Base-by-base conservation (phyloP, 2,113 vertebrate genomes). In the Marcusenius ussheri region DNA sequence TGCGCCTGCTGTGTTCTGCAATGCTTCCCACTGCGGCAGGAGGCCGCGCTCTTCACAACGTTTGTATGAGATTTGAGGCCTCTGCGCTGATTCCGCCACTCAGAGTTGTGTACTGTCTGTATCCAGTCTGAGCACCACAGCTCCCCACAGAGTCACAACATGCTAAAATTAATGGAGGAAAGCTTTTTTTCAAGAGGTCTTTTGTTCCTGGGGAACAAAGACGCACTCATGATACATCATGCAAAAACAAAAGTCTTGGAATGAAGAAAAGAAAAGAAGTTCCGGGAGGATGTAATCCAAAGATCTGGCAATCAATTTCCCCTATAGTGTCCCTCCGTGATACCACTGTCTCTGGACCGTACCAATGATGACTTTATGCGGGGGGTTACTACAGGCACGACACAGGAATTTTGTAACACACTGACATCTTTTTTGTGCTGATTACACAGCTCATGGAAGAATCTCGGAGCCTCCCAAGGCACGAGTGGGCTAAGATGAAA, bases 211-310 rank as follows among this genome's bases (percentile, higher is more conserved):
- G 13, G 49, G 49, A 77, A 89, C 77, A 9, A 39, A 49, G 17
- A 83, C 35, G 13, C 77, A 4, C 70, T 89, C 70, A n/a, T 83
- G 88, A 39, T 89, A 42, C 88, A 80, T 10, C 8, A 49, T 3
- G 42, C 27, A 80, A 39, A 39, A 39, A 31, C 62, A 47, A 84
- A 47, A 19, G 35, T 84, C 45, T 84, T 31, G n/a, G 46, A 74
- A 88, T 17, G 19, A 70, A 19, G 49, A 47, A 49, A 49, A 56
- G 31, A 56, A 94, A 92, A 92, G 53, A 56, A 92, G 91, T 94
- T 94, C 93, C 93, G 91, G 92, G 93, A 94, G 94, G 92, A 92
- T 89, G 83, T 91, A 90, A 95, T 94, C 89, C 93, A 94, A 94
- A 89, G 11, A 24, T 80, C 46, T 89, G 56, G 15, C 27, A 27